Base-by-base conservation (phyloP, 2,113 vertebrate genomes). In the Cyrtonyx montezumae region DNA sequence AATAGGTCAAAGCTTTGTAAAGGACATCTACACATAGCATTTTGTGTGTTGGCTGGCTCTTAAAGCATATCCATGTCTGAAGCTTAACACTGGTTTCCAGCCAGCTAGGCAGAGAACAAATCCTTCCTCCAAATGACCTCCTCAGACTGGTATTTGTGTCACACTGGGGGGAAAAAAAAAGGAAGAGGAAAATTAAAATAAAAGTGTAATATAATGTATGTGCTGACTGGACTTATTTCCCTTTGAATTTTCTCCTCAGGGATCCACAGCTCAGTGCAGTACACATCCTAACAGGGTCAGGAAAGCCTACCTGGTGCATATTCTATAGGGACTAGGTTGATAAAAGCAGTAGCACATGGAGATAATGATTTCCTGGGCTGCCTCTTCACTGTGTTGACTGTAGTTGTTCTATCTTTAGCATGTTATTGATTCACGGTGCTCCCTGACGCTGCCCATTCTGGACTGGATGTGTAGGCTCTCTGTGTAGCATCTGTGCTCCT, bases 61-160 rank as follows among this genome's bases (percentile, higher is more conserved):
- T 74, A 13, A 59, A 75, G 66, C 55, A 56, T 66, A 46, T 75
- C 7, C 5, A 1, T 68, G 63, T 63, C 61, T 8, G 2, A 12
- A 82, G 79, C 25, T 6, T 16, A 59, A 65, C 1, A 0, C 56
- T 61, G 67, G 13, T 79, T 46, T 84, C 63, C 63, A 88, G 86
- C 67, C 88, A 90, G 77, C 67, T 79, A 51, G 71, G 42, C 73
- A 62, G 88, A 82, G 76, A 89, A 56, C 46, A 95, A 82, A 90
- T 28, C 71, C 51, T 75, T 87, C 69, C 53, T 92, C 77, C 59
- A 65, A 80, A 80, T 80, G 70, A 83, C 79, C 77, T 93, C 48
- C 66, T 90, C 63, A 48, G 79, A 69, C 67, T 76, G 76, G 84
- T 53, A 85, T 95, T 93, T 91, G 75, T 95, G 75, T 55, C 56